These are phyloP conservation scores for Myopa tessellatipennis DNA, from an alignment of 2,888 invertebrate genomes.

Conservation along the genomic window DNA sequence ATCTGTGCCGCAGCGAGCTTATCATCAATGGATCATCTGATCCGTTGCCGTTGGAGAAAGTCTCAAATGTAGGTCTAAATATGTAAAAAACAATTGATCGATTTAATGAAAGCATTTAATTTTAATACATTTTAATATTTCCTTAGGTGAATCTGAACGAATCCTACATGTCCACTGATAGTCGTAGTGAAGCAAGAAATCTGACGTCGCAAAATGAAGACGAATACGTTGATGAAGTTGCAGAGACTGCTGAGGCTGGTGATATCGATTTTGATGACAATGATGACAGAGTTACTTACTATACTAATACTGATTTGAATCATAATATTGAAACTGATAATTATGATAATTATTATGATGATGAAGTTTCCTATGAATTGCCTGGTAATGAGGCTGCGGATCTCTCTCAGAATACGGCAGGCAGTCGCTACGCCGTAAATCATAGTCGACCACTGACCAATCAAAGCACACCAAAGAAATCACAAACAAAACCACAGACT, in stretches of 20 bases:
- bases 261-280: constrained; percentile 27
- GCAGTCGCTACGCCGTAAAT: constrained; percentile 50
- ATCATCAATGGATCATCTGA: constrained; percentile 50
- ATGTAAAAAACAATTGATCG: neutral
- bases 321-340: neutral
- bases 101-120: constrained; percentile 4
- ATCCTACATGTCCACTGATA: constrained; percentile 45
- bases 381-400: constrained; percentile 52
- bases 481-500: constrained; percentile 46
- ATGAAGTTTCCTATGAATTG: constrained; percentile 59
- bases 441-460: constrained; percentile 61
- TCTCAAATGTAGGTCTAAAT: constrained; percentile 54
- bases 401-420: constrained; percentile 32
- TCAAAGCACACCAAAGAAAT: constrained; percentile 64
- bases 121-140: constrained; percentile 11
- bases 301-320: too few relatives aligned
- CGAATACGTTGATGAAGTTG: neutral
- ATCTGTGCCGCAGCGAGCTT: constrained; percentile 62
- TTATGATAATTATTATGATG: constrained; percentile 16
- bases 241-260: neutral
- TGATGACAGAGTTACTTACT: constrained; percentile 18
- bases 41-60: constrained; percentile 51
- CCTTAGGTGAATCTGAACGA: constrained; percentile 42
- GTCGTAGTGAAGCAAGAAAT: constrained; percentile 8
- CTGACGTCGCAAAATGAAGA: neutral